Conservation (phyloP, 37 sponge, comb jelly and placozoan species). For the Eunapius fragilis region DNA sequence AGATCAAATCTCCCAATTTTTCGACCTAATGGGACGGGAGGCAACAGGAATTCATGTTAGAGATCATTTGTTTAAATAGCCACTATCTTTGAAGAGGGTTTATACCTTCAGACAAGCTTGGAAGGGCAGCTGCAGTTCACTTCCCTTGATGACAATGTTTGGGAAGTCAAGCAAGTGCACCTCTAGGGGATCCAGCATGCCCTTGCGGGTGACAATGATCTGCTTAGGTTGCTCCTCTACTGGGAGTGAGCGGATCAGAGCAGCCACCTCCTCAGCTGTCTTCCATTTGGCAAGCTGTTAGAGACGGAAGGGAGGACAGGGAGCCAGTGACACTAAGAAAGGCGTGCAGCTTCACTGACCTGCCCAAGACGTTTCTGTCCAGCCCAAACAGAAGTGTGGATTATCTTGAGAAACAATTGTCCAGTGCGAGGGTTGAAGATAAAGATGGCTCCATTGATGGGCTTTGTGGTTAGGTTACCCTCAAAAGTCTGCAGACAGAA, state of each 20-base stretch:
- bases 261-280: constrained; percentile 99
- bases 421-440: constrained; percentile 99
- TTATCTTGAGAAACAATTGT: constrained; percentile 99
- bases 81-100: not conserved
- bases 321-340: not conserved
- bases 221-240: constrained; percentile 99
- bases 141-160: constrained; percentile 99
- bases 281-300: constrained; percentile 98
- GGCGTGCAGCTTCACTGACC: constrained; percentile 26
- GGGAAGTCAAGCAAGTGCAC: constrained; percentile 98
- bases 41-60: not conserved
- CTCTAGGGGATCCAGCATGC: constrained; percentile 99
- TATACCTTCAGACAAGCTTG: constrained; percentile 97
- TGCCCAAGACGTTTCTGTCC: constrained; percentile 99
- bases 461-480: constrained; percentile 99
- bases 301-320: not conserved
- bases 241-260: constrained; percentile 97
- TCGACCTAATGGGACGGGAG: constrained; percentile 67
- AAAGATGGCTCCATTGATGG: constrained; percentile 99
- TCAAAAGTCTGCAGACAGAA: constrained; percentile 88
- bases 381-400: constrained; percentile 99
- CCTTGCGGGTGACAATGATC: constrained; percentile 99
- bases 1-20: constrained; percentile 97
- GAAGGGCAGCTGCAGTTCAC: constrained; percentile 99
- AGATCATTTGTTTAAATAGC: not conserved